Conservation (phyloP, 2,888 invertebrate species). For the Biston stratarius region DNA sequence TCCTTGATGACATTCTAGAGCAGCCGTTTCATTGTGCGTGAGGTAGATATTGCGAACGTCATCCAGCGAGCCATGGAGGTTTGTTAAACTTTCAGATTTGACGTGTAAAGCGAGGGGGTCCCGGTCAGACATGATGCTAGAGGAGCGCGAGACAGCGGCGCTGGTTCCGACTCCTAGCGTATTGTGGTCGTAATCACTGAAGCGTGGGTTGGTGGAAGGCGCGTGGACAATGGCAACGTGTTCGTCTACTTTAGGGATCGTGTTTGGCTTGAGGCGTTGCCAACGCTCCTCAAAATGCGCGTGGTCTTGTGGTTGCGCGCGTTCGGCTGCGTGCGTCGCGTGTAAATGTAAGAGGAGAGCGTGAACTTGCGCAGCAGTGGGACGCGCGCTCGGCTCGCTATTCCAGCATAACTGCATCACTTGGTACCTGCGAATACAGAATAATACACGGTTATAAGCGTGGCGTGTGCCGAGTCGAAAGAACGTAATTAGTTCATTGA, state of each 20-base stretch:
- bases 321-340: constrained; percentile 65
- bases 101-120: constrained; percentile 73
- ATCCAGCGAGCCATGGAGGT: constrained; percentile 90
- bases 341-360: constrained; percentile 78
- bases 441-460: neutral
- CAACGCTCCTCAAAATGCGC: constrained; percentile 91
- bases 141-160: constrained; percentile 74
- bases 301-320: constrained; percentile 60
- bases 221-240: constrained; percentile 79
- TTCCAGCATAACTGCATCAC: constrained; percentile 92
- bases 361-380: constrained; percentile 71
- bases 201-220: constrained; percentile 63
- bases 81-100: constrained; percentile 86
- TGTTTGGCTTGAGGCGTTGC: constrained; percentile 90
- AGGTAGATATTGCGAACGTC: constrained; percentile 83
- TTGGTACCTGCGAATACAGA: constrained; percentile 83
- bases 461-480: too few species aligned
- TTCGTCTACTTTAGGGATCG: constrained; percentile 86
- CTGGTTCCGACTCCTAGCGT: constrained; percentile 72
- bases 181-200: constrained; percentile 69
- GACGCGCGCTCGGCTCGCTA: constrained; percentile 60
- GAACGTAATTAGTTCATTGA: too few species aligned
- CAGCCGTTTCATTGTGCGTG: constrained; percentile 75
- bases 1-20: constrained; percentile 76
- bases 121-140: constrained; percentile 78